phyloP scores from a whole-genome alignment of 2,797 vertebrate genomes.

The Gymnodraco acuticeps region DNA sequence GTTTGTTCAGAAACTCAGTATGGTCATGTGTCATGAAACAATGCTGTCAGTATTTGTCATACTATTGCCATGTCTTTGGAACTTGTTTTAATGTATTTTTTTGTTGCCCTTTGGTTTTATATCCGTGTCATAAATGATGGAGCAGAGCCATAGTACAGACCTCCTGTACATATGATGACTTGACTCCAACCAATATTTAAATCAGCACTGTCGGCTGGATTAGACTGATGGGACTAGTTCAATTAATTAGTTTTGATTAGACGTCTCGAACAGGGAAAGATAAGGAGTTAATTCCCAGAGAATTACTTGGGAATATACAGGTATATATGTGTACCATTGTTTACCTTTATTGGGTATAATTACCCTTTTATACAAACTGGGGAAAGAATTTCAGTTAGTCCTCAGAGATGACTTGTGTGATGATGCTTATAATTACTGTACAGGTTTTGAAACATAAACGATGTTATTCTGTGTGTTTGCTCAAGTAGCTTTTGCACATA shows the following conservation, averaged over 20 bases:
- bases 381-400: slow-evolving; percentile 29
- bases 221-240: slow-evolving; percentile 24
- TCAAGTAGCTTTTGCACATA: slow-evolving; percentile 65
- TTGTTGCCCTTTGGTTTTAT: slow-evolving; percentile 50
- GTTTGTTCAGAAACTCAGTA: slow-evolving; percentile 40
- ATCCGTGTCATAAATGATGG: slow-evolving; percentile 60
- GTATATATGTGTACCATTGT: slow-evolving; percentile 58
- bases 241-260: slow-evolving; percentile 28
- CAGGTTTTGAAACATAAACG: slow-evolving; percentile 24
- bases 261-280: slow-evolving; percentile 9
- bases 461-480: slow-evolving; percentile 36
- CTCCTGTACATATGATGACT: slow-evolving; percentile 62
- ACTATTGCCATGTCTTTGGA: slow-evolving; percentile 57
- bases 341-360: slow-evolving; percentile 60
- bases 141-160: slow-evolving; percentile 80
- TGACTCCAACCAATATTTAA: slow-evolving; percentile 57
- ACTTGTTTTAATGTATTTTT: slow-evolving; percentile 40
- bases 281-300: slow-evolving; percentile 46
- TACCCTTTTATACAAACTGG: slow-evolving; percentile 55
- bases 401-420: slow-evolving; percentile 12
- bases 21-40: slow-evolving; percentile 37
- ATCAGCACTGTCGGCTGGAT: slow-evolving; percentile 48
- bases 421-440: slow-evolving; percentile 43
- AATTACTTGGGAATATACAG: slow-evolving; percentile 56
- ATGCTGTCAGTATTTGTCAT: slow-evolving; percentile 51